phyloP scores from a whole-genome alignment of 2,113 vertebrate genomes.

The Indicator indicator region DNA sequence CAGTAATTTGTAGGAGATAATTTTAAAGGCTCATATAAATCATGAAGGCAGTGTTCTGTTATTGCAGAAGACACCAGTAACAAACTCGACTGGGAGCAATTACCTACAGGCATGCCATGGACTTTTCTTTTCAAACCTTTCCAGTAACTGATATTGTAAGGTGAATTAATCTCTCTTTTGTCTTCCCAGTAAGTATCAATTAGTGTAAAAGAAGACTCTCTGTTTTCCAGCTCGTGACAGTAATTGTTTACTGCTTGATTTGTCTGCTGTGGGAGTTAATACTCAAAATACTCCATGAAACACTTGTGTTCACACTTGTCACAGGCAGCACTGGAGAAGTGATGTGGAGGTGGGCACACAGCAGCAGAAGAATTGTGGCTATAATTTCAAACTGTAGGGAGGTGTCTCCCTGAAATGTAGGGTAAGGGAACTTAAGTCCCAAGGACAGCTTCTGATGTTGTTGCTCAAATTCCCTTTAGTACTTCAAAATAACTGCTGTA shows the following conservation, averaged over 20 bases:
- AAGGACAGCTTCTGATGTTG: neutral
- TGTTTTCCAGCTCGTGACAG: neutral
- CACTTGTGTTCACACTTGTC: neutral
- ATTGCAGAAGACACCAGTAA: neutral
- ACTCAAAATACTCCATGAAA: slow-evolving; percentile 15
- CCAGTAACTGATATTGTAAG: slow-evolving; percentile 1
- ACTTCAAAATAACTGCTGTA: neutral
- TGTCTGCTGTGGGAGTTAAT: neutral
- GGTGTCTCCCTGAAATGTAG: neutral
- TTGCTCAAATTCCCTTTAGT: neutral
- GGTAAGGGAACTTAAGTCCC: neutral
- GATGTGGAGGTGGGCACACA: neutral
- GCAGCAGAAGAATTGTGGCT: neutral
- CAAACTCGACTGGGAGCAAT: neutral
- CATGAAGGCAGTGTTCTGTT: neutral
- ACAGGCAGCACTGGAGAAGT: neutral
- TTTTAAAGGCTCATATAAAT: slow-evolving; percentile 15
- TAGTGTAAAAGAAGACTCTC: neutral
- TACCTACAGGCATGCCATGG: neutral
- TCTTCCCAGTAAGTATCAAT: slow-evolving; percentile 32
- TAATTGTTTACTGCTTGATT: slow-evolving; percentile 20
- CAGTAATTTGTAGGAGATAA: slow-evolving; percentile 2
- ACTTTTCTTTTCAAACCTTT: slow-evolving; percentile 5
- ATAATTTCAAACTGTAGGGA: neutral
- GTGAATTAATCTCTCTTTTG: slow-evolving; percentile 30